Base-by-base conservation (phyloP, 2,888 invertebrate genomes). In the Mythimna albipuncta region DNA sequence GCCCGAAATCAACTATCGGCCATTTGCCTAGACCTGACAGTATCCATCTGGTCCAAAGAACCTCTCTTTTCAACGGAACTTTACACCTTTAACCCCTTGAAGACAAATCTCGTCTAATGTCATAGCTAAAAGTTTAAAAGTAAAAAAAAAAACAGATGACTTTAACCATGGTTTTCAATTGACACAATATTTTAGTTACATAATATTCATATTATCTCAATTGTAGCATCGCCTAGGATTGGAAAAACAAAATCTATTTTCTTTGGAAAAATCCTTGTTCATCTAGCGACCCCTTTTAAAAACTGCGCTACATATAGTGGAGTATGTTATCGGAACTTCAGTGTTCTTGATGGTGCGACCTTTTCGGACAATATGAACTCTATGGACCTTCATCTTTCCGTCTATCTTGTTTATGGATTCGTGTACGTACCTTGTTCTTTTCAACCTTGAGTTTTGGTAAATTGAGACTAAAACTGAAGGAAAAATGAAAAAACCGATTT, bases 281-380 rank as follows among this genome's bases (percentile, higher is more conserved):
- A 80, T 32, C 64, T 59, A 59, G 35, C 16, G 32, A 44, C 52
- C 47, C 38, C 16, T 54, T 69, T 21, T 61, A 41, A 67, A 73
- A 74, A 58, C 72, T 54, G n/a, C 59, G 63, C 65, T 57, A 38
- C 63, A 4, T 58, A 57, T 66, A 82, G 66, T 80, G 80, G 47
- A 64, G 69, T 69, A 57, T 50, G 69, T 41, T 71, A 19, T 64
- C 16, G 44, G 52, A 69, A 63, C 73, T 69, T 57, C 32, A 54
- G 82, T 79, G 72, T 65, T 82, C 62, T 82, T 65, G 50, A 64
- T 54, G 57, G 69, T 81, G 79, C 64, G 21, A 52, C 52, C 47
- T 21, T 54, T 26, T 61, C 44, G 69, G 79, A 80, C 69, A 55
- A 52, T 64, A 77, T 58, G 62, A 72, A 80, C 79, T 78, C 44